Conservation (phyloP, 2,113 vertebrate species). For the Malurus melanocephalus region DNA sequence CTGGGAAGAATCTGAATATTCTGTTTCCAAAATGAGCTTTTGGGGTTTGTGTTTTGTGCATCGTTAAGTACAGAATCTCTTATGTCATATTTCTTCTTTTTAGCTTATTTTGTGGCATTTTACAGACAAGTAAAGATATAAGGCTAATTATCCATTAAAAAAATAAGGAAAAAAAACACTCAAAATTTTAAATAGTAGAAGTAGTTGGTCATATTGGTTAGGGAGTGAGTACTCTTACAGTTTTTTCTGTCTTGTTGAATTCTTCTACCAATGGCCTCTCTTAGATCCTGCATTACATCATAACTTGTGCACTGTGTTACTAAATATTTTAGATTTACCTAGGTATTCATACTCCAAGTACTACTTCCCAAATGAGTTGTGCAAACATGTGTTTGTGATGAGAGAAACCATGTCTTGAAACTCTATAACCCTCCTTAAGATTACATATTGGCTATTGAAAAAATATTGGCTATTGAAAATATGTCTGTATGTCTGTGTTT, state of each 20-base stretch:
- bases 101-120: not conserved
- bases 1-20: not conserved
- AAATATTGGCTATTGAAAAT: not conserved
- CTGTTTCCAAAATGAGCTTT: not conserved
- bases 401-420: not conserved
- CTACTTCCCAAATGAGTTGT: not conserved
- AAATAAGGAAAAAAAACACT: rapidly evolving
- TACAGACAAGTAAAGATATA: not conserved
- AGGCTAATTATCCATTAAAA: not conserved
- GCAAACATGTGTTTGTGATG: not conserved
- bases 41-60: not conserved
- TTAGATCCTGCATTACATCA: not conserved
- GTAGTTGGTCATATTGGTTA: not conserved
- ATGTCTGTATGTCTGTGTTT: not conserved
- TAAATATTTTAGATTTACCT: not conserved
- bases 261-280: not conserved
- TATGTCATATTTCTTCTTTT: not conserved
- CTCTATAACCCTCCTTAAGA: not conserved
- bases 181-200: not conserved
- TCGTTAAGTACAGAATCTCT: not conserved
- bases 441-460: not conserved
- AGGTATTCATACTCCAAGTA: not conserved
- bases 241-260: not conserved
- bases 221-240: not conserved
- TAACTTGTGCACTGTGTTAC: not conserved